Conservation (phyloP, 2,888 invertebrate species). For the Prosopocoilus inquinatus region DNA sequence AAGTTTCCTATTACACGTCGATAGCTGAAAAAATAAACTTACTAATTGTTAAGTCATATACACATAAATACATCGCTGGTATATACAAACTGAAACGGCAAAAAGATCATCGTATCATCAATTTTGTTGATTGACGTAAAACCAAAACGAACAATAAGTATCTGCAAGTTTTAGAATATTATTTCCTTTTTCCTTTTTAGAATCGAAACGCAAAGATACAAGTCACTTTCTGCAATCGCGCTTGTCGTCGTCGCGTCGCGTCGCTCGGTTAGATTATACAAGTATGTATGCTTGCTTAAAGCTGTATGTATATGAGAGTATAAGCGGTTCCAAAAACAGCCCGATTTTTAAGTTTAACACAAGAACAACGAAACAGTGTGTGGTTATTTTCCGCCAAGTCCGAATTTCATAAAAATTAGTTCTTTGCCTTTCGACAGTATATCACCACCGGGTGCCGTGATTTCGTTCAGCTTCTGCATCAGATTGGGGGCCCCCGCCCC, state of each 20-base stretch:
- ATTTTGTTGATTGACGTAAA: too few relatives aligned
- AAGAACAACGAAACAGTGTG: conserved; percentile 21
- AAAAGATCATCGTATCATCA: too few relatives aligned
- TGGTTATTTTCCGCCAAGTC: conserved; percentile 67
- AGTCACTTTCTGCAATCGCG: too few relatives aligned
- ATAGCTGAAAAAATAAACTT: conserved; percentile 1
- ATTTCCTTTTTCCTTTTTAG: too few relatives aligned
- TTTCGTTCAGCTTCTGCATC: conserved; percentile 87
- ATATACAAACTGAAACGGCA: too few relatives aligned
- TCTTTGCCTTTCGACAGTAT: conserved; percentile 91
- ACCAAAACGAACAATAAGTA: too few relatives aligned
- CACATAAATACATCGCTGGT: too few relatives aligned
- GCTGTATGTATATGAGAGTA: not conserved
- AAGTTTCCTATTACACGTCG: conserved; percentile 8
- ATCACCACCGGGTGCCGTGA: conserved; percentile 86
- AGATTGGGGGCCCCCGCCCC: conserved; percentile 66
- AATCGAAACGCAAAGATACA: too few relatives aligned
- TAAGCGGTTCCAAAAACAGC: conserved; percentile 32
- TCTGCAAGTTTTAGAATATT: too few relatives aligned
- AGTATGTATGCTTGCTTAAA: not conserved
- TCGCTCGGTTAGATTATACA: too few relatives aligned
- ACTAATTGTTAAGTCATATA: too few relatives aligned
- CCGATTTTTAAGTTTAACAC: not conserved
- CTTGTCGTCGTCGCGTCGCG: too few relatives aligned
- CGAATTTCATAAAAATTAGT: conserved; percentile 92